phyloP scores from a whole-genome alignment of 2,113 vertebrate species.

The Calyptommatus sinebrachiatus region DNA sequence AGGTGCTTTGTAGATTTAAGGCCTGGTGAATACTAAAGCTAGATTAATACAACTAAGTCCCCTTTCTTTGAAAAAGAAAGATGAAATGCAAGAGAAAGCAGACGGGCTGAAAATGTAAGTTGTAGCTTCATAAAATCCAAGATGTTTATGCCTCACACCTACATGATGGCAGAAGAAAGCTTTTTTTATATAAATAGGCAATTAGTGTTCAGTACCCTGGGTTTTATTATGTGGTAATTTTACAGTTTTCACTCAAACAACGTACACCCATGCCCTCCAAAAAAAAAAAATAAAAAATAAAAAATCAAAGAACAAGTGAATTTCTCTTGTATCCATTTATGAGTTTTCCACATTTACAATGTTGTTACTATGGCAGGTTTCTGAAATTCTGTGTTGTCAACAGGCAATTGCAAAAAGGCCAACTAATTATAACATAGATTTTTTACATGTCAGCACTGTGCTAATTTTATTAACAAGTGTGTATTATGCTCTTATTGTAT shows the following conservation, averaged over 20 bases:
- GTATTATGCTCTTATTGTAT: slow-evolving; percentile 72
- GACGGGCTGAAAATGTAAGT: slow-evolving; percentile 59
- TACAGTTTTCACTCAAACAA: slow-evolving; percentile 77
- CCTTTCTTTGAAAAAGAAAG: slow-evolving; percentile 56
- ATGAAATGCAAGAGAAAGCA: slow-evolving; percentile 58
- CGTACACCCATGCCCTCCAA: not conserved
- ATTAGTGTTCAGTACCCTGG: slow-evolving; percentile 71
- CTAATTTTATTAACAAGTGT: slow-evolving; percentile 77
- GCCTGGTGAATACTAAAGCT: slow-evolving; percentile 56
- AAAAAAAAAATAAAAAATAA: no score
- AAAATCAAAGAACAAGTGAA: slow-evolving; percentile 68
- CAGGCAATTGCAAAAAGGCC: slow-evolving; percentile 68
- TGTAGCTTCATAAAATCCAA: slow-evolving; percentile 58
- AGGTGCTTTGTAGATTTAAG: slow-evolving; percentile 67
- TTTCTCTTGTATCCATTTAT: slow-evolving; percentile 72
- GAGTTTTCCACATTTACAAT: slow-evolving; percentile 73
- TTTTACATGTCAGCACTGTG: slow-evolving; percentile 76
- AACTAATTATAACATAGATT: slow-evolving; percentile 71
- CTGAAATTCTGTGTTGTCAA: slow-evolving; percentile 76
- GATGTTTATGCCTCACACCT: slow-evolving; percentile 64
- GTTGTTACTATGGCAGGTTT: slow-evolving; percentile 64
- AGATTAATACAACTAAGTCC: slow-evolving; percentile 65
- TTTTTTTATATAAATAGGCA: slow-evolving; percentile 68
- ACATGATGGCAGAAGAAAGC: slow-evolving; percentile 55
- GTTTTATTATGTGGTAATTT: slow-evolving; percentile 82